Evolutionary conservation across 1,140 invertebrate species (phyloP).

Genomic region (Anthonomus grandis): DNA sequence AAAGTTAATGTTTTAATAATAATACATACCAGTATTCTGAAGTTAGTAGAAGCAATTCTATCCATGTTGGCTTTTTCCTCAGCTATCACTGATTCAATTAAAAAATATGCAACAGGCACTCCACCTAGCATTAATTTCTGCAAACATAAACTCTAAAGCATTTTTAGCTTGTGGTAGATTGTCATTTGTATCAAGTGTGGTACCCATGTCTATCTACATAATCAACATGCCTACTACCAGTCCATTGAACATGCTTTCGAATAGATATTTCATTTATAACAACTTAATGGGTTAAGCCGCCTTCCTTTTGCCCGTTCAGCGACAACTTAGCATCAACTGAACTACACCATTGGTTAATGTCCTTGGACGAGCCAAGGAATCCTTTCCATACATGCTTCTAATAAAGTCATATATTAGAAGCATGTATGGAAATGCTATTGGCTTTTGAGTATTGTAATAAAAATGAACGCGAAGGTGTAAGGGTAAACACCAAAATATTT

Average conservation of each 20-base stretch:
- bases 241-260: conserved; percentile 30
- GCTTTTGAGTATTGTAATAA: too few species aligned
- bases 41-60: conserved; percentile 25
- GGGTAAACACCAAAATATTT: too few species aligned
- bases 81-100: conserved; percentile 30
- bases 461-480: too few species aligned
- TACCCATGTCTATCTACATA: conserved; percentile 31
- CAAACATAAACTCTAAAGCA: conserved; percentile 41
- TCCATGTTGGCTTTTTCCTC: conserved; percentile 33
- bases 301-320: neutral
- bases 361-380: too few species aligned
- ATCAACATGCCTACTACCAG: conserved; percentile 25
- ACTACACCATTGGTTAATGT: too few species aligned
- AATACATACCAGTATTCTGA: conserved; percentile 17
- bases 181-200: conserved; percentile 17
- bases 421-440: too few species aligned
- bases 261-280: conserved; percentile 38
- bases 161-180: conserved; percentile 31
- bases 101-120: conserved; percentile 44
- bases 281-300: conserved; percentile 1
- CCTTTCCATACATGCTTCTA: too few species aligned
- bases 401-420: too few species aligned
- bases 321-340: too few species aligned
- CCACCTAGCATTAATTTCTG: conserved; percentile 38
- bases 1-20: conserved; percentile 38